A percentile compares a stretch with the other conserved stretches of the same genome.
phyloP scores from a whole-genome alignment of 1,140 invertebrate species.

The Mactra quadrangularis region DNA sequence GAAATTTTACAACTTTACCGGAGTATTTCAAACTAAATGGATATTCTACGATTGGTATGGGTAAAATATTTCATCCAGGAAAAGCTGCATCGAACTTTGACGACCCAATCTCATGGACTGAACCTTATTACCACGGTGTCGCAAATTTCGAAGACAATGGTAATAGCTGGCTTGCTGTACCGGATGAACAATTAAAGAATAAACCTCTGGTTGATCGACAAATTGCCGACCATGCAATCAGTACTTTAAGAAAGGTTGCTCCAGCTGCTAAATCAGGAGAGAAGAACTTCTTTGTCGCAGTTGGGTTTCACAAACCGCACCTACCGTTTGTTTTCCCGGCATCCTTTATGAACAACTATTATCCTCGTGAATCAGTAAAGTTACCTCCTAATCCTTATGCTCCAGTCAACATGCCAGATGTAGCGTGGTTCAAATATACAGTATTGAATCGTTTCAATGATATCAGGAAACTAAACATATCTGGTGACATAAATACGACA shows the following conservation, averaged over 20 bases:
- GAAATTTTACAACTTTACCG: constrained; percentile 93
- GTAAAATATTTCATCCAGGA: constrained; percentile 92
- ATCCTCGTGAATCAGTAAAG: constrained; percentile 35
- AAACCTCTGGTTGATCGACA: constrained; percentile 42
- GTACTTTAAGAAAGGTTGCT: constrained; percentile 27
- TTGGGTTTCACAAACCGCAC: constrained; percentile 94
- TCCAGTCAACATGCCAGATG: constrained; percentile 63
- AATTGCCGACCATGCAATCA: constrained; percentile 32
- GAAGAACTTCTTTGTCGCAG: constrained; percentile 87
- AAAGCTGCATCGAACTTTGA: constrained; percentile 33
- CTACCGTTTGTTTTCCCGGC: constrained; percentile 93
- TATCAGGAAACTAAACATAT: constrained; percentile 26
- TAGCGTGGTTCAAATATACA: constrained; percentile 62
- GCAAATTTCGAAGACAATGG: constrained; percentile 15
- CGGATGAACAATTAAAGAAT: constrained; percentile 19
- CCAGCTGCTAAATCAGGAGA: background rate
- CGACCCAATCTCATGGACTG: constrained; percentile 60
- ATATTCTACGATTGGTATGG: constrained; percentile 90
- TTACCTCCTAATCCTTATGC: constrained; percentile 64
- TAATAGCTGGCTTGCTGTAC: constrained; percentile 43
- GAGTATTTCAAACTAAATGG: constrained; percentile 92
- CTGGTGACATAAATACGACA: constrained; percentile 41
- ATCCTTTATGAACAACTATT: constrained; percentile 88
- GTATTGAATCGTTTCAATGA: constrained; percentile 50
- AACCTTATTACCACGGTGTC: constrained; percentile 54